phyloP scores from a whole-genome alignment of 1,140 invertebrate species.

The Trachelipus rathkii region DNA sequence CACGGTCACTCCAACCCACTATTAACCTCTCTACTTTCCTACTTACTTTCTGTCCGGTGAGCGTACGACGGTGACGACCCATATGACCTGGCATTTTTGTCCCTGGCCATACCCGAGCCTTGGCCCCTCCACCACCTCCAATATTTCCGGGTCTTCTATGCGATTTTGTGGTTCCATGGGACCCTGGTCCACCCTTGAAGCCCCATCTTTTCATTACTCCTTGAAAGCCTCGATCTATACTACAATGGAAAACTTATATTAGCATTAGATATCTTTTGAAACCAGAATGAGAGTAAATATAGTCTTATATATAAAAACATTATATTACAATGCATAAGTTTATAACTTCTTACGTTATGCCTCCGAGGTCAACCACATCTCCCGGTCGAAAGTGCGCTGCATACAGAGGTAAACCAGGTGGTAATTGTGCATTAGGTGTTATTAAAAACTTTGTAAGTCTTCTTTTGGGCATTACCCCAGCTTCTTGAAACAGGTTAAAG shows the following conservation, averaged over 20 bases:
- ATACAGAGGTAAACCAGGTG: conserved; percentile 81
- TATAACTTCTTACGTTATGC: conserved; percentile 72
- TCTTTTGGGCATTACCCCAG: conserved; percentile 85
- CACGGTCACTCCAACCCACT: no score
- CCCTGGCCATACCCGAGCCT: conserved; percentile 85
- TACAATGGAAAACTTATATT: conserved; percentile 51
- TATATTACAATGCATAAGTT: background rate
- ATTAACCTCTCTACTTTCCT: no score
- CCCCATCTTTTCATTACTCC: conserved; percentile 95
- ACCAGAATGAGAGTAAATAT: background rate
- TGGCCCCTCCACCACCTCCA: conserved; percentile 70
- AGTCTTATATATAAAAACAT: background rate
- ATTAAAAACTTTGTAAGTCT: conserved; percentile 77
- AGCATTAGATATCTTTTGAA: background rate
- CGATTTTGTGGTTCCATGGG: conserved; percentile 90
- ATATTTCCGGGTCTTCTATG: conserved; percentile 88
- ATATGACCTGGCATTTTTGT: conserved; percentile 96
- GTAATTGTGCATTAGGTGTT: conserved; percentile 77
- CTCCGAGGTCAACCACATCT: conserved; percentile 82
- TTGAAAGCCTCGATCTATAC: conserved; percentile 92
- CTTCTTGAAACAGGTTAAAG: conserved; percentile 74
- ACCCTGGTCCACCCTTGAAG: conserved; percentile 86
- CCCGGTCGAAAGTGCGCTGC: conserved; percentile 87
- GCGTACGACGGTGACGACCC: conserved; percentile 69
- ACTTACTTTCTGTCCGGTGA: conserved; percentile 65